Conservation (phyloP, 2,797 vertebrate species). For the Eulemur rubriventer region DNA sequence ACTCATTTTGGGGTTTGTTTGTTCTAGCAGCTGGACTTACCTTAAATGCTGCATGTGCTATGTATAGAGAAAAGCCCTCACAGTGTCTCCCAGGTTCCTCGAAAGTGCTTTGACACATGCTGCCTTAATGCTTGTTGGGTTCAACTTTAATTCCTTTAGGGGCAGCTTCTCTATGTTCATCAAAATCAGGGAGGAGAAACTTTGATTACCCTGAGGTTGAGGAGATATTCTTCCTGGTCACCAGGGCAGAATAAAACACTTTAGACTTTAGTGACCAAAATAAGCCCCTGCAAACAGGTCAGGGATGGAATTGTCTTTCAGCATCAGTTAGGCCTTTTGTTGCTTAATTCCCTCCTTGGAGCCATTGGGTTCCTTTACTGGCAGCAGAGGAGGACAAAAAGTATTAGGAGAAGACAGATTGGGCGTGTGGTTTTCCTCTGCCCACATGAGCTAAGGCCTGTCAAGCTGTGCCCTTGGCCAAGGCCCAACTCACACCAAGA, state of each 20-base stretch:
- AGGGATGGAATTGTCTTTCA: not conserved
- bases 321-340: not conserved
- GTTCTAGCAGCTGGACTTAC: not conserved
- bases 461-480: not conserved
- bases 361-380: not conserved
- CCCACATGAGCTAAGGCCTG: not conserved
- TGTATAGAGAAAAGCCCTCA: not conserved
- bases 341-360: not conserved
- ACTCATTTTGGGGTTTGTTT: not conserved
- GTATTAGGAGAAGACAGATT: not conserved
- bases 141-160: not conserved
- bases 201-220: not conserved
- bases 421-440: not conserved
- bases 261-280: not conserved
- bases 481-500: not conserved
- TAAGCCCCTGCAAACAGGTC: not conserved
- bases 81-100: not conserved
- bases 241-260: not conserved
- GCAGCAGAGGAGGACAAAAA: not conserved
- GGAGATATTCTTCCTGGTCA: not conserved
- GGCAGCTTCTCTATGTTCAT: not conserved
- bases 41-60: not conserved
- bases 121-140: not conserved
- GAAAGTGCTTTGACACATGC: not conserved
- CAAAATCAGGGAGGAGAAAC: not conserved